A percentile compares a stretch with the other conserved stretches of the same genome.
These are phyloP conservation scores for Euphydryas editha DNA, from an alignment of 2,888 invertebrate species.

Conservation along the genomic window DNA sequence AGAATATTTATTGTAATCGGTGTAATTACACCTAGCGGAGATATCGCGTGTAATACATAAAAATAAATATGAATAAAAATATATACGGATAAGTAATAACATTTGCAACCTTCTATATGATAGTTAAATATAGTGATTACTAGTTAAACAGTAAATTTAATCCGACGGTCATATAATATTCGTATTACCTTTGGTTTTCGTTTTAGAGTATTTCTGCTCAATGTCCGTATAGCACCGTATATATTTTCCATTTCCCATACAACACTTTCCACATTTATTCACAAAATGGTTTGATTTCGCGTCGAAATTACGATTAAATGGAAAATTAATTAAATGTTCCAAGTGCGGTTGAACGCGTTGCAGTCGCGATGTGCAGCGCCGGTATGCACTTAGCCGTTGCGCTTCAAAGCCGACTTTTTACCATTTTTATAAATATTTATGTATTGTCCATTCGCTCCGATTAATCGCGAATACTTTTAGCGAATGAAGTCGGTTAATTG, in stretches of 20 bases:
- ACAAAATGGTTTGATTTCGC: conserved; percentile 30
- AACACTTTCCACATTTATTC: conserved; percentile 36
- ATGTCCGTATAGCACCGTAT: conserved; percentile 74
- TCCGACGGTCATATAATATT: background rate
- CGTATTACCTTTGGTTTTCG: conserved; percentile 68
- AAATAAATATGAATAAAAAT: too few species aligned
- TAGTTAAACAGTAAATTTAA: too few species aligned
- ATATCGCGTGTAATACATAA: too few species aligned
- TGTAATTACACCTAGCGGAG: too few species aligned
- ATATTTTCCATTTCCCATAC: conserved; percentile 67
- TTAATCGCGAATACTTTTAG: conserved; percentile 64
- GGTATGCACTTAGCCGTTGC: conserved; percentile 61
- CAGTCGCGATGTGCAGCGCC: conserved; percentile 69
- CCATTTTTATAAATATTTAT: conserved; percentile 79
- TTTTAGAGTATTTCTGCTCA: conserved; percentile 76
- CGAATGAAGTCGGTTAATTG: conserved; percentile 7
- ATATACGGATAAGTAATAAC: too few species aligned
- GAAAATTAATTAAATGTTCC: conserved; percentile 11
- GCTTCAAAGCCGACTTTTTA: conserved; percentile 50
- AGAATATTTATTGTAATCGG: too few species aligned
- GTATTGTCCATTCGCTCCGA: conserved; percentile 76
- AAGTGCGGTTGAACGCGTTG: conserved; percentile 62
- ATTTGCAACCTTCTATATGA: too few species aligned
- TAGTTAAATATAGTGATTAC: too few species aligned
- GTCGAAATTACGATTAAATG: conserved; percentile 5